phyloP scores from a whole-genome alignment of 30 jellyfish, hydroid and myxozoan genomes.

The Cassiopea andromeda region DNA sequence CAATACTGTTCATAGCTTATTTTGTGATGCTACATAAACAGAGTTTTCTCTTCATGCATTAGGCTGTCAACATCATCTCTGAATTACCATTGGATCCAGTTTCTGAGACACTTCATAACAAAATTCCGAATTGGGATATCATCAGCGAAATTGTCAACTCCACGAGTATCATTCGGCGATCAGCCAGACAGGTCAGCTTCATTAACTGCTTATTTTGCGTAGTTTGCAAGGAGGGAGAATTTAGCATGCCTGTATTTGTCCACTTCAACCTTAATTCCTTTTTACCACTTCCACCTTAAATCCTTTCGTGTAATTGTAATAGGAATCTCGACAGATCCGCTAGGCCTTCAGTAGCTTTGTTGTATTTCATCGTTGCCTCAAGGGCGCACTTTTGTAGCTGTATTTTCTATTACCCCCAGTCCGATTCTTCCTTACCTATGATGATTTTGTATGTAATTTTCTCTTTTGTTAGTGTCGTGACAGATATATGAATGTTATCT shows the following conservation, averaged over 20 bases:
- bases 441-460: not conserved
- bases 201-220: not conserved
- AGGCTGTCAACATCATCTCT: constrained; percentile 95
- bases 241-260: no score
- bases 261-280: no score
- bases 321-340: no score
- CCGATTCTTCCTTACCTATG: not conserved
- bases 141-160: constrained; percentile 92
- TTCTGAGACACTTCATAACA: constrained; percentile 89
- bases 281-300: no score
- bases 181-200: constrained; percentile 89
- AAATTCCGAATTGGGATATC: constrained; percentile 95
- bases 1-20: no score
- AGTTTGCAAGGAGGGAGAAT: no score
- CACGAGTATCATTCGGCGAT: constrained; percentile 77
- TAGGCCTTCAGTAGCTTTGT: no score
- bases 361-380: no score
- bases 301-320: no score
- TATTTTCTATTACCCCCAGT: no score
- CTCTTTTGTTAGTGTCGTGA: constrained; percentile 87
- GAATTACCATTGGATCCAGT: constrained; percentile 93
- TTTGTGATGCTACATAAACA: not conserved
- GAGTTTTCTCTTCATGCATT: not conserved
- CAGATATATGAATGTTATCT: constrained; percentile 87
- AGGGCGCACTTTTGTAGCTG: no score